Base-by-base conservation (phyloP, 2,797 vertebrate genomes). In the Brotula barbata region DNA sequence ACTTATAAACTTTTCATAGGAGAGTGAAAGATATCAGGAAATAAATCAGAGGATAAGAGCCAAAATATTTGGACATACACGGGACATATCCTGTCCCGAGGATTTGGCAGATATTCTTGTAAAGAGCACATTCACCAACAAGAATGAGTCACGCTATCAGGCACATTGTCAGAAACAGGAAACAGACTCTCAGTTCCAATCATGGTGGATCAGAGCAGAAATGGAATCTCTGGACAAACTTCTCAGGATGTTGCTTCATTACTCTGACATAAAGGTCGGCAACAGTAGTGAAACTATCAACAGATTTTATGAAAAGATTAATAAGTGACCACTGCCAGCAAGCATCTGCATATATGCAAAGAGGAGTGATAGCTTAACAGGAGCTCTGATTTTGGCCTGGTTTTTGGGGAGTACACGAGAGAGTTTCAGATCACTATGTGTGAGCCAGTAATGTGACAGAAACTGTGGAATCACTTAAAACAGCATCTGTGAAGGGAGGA, bases 401-500 rank as follows among this genome's bases (percentile, higher is more conserved):
- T 28, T 42, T 21, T 8, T 7, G 16, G 48, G 39, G 9, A 56
- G 19, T 20, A 13, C 25, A 16, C 3, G 14, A 40, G 39, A 36
- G 12, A 31, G n/a, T n/a, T 36, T 5, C 14, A n/a, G 39, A 40
- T 40, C 33, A 15, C 14, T 17, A 20, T 5, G 22, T 16, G 11
- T 20, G 33, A 15, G 13, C 16, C 31, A 14, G 37, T 15, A 25
- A 16, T 22, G 10, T 7, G 8, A 45, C 5, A 17, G 19, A 14
- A 51, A 19, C 19, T 34, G 43, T 31, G 40, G 48, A 50, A 14
- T 15, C 34, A 45, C 40, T 15, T 7, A 40, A 57, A 64, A 64
- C 21, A 71, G 46, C 68, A 71, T 77, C 62, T 71, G 80, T 44
- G 51, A 63, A 5, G 69, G 79, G 75, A 57, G 73, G 55, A 62